A percentile compares a stretch with the other conserved stretches of the same genome.
Evolutionary conservation across 2,888 invertebrate genomes (phyloP).

Genomic region (Lottia scabra): DNA sequence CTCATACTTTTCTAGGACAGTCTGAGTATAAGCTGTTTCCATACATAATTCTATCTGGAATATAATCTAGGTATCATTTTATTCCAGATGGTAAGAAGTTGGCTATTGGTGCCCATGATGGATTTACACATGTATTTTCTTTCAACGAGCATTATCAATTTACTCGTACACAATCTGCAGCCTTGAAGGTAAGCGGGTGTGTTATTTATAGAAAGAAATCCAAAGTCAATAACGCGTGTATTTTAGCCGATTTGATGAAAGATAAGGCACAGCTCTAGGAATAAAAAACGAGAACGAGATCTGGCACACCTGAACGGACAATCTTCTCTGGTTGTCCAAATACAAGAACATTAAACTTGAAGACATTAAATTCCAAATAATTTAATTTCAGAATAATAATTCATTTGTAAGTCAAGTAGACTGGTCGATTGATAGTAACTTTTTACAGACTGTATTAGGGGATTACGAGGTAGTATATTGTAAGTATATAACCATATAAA

Average conservation of each 20-base stretch:
- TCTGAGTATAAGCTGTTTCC: background rate
- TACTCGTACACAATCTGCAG: conserved; percentile 70
- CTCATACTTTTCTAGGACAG: too few relatives aligned
- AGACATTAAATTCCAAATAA: too few relatives aligned
- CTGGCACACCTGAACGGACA: too few relatives aligned
- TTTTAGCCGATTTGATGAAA: too few relatives aligned
- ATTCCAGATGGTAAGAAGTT: conserved; percentile 85
- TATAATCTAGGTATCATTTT: background rate
- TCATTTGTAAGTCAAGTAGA: conserved; percentile 83
- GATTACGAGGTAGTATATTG: conserved; percentile 91
- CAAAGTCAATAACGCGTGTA: too few relatives aligned
- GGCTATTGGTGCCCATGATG: conserved; percentile 92
- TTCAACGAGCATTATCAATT: conserved; percentile 88
- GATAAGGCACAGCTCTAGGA: too few relatives aligned
- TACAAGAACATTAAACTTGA: too few relatives aligned
- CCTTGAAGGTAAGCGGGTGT: conserved; percentile 47
- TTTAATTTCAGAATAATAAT: conserved; percentile 27
- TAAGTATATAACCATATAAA: conserved; percentile 71
- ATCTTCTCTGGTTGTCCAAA: too few relatives aligned
- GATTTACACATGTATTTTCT: conserved; percentile 84
- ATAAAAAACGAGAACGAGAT: too few relatives aligned
- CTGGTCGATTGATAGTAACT: conserved; percentile 91
- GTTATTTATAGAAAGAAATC: too few relatives aligned
- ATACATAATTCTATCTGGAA: too few relatives aligned
- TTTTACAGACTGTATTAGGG: conserved; percentile 88